Base-by-base conservation (phyloP, 1,140 invertebrate genomes). In the Pseudachorutes palmiensis region DNA sequence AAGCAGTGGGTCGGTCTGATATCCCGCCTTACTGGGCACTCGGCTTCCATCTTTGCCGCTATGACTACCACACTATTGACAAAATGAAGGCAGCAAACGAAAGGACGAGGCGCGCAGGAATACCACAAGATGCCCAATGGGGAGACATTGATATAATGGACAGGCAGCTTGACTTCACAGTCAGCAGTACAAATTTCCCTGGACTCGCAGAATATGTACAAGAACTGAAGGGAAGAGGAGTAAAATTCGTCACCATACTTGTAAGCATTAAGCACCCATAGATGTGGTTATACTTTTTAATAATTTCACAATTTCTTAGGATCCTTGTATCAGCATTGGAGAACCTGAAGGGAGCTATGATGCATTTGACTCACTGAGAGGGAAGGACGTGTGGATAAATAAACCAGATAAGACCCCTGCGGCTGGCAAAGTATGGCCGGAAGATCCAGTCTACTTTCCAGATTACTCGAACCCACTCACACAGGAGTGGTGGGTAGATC, bases 91-190 rank as follows among this genome's bases (percentile, higher is more conserved):
- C 67, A 59, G 75, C 74, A 5, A 72, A 78, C 12, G 58, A 79
- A 30, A 66, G 79, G 58, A 81, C 75, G 30, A 30, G 69, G 9
- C 68, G 74, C 28, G 72, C 74, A 58, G 73, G 72, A 60, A 79
- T 82, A 63, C 81, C 81, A 2, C 70, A 78, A 30, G 64, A 24
- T 14, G 41, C 12, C 84, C 73, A 84, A 82, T 0, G 74, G 78
- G 31, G 77, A 26, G 76, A 76, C 62, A 76, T 76, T 48, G 76
- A 76, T 58, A 75, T 76, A 75, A 95, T 95, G 92, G 80, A 88
- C n/a, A 82, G 85, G 57, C 82, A 82, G 64, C 91, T 90, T 75
- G 90, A 92, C 79, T 96, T 96, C 76, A 94, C 91, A 0, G 85
- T 88, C 70, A 84, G 91, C 76, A 76, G 79, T 24, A 75, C 79